A percentile compares a stretch with the other conserved stretches of the same genome.
Conservation (phyloP, 1,140 invertebrate species). For the Radopholus similis region DNA sequence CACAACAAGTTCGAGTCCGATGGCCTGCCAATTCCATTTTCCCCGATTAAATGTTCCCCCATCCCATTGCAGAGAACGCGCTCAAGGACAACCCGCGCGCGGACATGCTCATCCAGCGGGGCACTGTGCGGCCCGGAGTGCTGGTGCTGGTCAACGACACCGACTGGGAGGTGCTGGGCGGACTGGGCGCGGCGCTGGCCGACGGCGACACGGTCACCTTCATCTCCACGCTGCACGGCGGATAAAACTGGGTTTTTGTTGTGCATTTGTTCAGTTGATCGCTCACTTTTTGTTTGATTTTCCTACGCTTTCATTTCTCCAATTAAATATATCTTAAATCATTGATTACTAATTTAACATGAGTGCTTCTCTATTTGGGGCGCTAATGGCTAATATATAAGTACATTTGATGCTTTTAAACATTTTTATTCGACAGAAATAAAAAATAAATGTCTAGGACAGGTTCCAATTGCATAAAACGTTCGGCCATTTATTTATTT, state of each 20-base stretch:
- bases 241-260: neutral
- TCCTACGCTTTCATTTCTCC: neutral
- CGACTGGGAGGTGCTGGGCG: slow-evolving; percentile 63
- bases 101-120: slow-evolving; percentile 57
- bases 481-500: too few species aligned
- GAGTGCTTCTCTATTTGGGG: neutral
- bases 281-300: neutral
- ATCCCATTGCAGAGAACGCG: slow-evolving; percentile 6
- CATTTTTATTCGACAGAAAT: too few species aligned
- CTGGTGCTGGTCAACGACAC: slow-evolving; percentile 64
- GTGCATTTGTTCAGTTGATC: slow-evolving; percentile 5
- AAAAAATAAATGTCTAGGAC: too few species aligned
- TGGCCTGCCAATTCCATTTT: too few species aligned
- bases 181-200: slow-evolving; percentile 30
- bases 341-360: neutral
- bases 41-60: too few species aligned
- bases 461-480: too few species aligned
- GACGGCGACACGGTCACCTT: slow-evolving; percentile 29
- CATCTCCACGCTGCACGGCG: slow-evolving; percentile 27
- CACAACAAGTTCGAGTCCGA: too few species aligned
- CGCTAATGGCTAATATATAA: neutral
- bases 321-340: neutral
- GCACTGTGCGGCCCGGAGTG: slow-evolving; percentile 63
- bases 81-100: slow-evolving; percentile 17
- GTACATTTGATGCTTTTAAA: neutral